Base-by-base conservation (phyloP, 2,797 vertebrate species). In the Phrynocephalus vlangalii region DNA sequence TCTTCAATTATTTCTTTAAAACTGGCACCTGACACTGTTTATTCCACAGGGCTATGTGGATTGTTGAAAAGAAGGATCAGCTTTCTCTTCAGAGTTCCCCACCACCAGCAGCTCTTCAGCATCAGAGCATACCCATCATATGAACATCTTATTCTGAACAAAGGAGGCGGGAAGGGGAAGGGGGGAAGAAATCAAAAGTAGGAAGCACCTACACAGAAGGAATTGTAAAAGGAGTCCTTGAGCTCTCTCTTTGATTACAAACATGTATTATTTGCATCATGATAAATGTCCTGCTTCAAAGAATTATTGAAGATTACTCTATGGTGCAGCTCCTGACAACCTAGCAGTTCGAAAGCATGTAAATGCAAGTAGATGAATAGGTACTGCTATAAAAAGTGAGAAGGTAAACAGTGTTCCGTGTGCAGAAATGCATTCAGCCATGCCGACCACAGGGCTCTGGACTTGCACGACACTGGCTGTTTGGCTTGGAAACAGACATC, bases 201-300 rank as follows among this genome's bases (percentile, higher is more conserved):
- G 22, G 66, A 28, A 48, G 28, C 72, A 83, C 72, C 60, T 84
- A 84, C 33, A 48, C 44, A 11, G 56, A 76, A n/a, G 26, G 18
- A 84, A 26, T 38, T 67, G 33, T 48, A 76, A 66, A 18, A 63
- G 73, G 28, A 85, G 44, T 66, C 75, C 38, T 85, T 77, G 73
- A 76, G 73, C 18, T 4, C 63, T 77, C 60, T 30, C 60, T 76
- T 85, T 85, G 30, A 77, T 50, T 85, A 85, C 67, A 68, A 77
- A 68, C 44, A 81, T 85, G 83, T 66, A 81, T 81, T 38, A 66
- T 22, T 66, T 24, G 30, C 30, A 38, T 60, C 60, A 66, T 63
- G 30, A 66, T 10, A 83, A 67, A 66, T 48, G 67, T 20, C 60
- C 30, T 9, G 67, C 60, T 67, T 48, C 83, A 85, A 67, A 66